phyloP scores from a whole-genome alignment of 2,888 invertebrate genomes.

The Sarcophaga carnaria region DNA sequence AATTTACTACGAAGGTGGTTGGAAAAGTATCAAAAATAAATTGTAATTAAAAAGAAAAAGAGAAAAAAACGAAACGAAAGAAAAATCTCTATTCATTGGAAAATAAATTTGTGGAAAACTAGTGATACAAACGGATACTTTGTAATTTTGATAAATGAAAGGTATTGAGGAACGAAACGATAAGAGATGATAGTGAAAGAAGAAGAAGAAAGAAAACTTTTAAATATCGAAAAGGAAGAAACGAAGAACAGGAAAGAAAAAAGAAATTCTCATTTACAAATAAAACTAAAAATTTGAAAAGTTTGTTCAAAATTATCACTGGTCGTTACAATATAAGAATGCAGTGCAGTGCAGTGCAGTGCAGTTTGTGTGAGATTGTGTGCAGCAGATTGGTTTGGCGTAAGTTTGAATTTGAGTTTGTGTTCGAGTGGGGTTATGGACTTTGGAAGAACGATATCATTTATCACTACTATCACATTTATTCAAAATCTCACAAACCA shows the following conservation, averaged over 20 bases:
- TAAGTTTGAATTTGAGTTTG: slow-evolving; percentile 6
- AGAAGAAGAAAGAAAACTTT: background rate
- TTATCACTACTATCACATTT: slow-evolving; percentile 51
- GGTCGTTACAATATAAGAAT: background rate
- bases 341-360: background rate
- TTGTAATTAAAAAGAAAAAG: too few relatives aligned
- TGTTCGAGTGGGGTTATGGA: background rate
- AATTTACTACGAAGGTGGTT: too few relatives aligned
- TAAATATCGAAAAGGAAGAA: slow-evolving; percentile 30
- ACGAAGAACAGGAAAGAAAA: slow-evolving; percentile 27
- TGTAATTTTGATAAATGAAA: slow-evolving; percentile 37
- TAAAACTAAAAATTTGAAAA: slow-evolving; percentile 55
- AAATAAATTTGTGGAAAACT: slow-evolving; percentile 47
- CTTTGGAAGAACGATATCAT: slow-evolving; percentile 40
- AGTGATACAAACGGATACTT: slow-evolving; percentile 45
- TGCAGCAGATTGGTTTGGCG: background rate
- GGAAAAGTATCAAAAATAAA: too few relatives aligned
- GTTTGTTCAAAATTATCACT: slow-evolving; percentile 50
- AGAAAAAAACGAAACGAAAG: slow-evolving; percentile 30
- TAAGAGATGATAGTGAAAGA: too few relatives aligned
- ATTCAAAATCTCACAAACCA: slow-evolving; percentile 21
- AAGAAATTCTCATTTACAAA: slow-evolving; percentile 15
- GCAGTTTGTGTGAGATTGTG: background rate
- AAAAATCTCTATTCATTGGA: slow-evolving; percentile 31
- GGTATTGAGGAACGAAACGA: slow-evolving; percentile 7